phyloP scores from a whole-genome alignment of 2,113 vertebrate genomes.

The Myotis lucifugus region DNA sequence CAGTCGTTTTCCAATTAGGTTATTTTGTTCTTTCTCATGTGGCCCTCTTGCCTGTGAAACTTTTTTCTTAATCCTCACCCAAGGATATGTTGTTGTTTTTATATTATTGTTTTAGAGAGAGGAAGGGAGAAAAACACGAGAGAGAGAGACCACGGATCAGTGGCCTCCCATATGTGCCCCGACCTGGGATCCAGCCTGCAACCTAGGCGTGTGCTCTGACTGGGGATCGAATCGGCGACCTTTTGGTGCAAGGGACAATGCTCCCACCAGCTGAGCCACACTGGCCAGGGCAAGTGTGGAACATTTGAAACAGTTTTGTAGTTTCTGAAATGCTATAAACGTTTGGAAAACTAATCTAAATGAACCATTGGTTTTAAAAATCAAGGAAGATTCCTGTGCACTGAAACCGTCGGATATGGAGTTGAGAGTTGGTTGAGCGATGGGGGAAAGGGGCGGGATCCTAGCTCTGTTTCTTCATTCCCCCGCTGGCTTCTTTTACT shows the following conservation, averaged over 20 bases:
- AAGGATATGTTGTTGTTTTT: neutral
- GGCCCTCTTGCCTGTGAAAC: neutral
- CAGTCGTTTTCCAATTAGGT: neutral
- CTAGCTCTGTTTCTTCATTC: neutral
- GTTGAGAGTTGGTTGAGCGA: neutral
- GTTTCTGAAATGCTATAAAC: neutral
- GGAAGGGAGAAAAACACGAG: neutral
- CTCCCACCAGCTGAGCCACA: too few relatives aligned
- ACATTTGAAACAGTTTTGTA: neutral
- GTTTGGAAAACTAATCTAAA: neutral
- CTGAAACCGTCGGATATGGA: neutral
- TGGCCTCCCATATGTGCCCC: too few relatives aligned
- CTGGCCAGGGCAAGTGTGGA: neutral
- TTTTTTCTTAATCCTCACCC: neutral
- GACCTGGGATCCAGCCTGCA: neutral
- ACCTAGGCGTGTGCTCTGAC: neutral
- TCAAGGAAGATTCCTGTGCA: neutral
- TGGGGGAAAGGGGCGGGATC: accelerated
- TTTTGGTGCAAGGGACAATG: neutral
- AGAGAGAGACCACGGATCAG: neutral
- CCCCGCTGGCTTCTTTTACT: neutral
- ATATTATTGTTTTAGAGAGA: neutral
- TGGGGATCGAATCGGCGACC: neutral
- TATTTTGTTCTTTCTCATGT: conserved; percentile 1
- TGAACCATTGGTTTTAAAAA: neutral